phyloP scores from a whole-genome alignment of 2,797 vertebrate genomes.

The Mycteria americana region DNA sequence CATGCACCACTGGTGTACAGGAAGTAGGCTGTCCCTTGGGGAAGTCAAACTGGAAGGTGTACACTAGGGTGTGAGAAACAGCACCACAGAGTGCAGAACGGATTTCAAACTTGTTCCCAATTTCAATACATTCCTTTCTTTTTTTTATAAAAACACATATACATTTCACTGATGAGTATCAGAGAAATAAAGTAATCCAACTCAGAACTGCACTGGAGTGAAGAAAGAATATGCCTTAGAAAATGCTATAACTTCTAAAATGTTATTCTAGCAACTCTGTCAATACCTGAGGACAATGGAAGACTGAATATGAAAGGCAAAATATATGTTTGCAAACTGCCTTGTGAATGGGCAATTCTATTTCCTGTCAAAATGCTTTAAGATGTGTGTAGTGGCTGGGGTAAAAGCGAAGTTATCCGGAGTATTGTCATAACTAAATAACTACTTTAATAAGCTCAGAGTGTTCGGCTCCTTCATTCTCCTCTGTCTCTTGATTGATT shows the following conservation, averaged over 20 bases:
- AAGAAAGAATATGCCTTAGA: background rate
- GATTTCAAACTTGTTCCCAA: background rate
- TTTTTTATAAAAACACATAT: background rate
- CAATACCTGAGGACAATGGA: background rate
- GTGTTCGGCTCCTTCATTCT: background rate
- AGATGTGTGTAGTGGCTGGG: background rate
- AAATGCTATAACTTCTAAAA: background rate
- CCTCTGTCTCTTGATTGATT: background rate
- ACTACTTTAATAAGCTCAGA: background rate
- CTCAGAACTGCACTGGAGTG: background rate
- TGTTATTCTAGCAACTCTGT: background rate
- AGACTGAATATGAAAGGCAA: background rate
- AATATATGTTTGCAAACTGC: background rate
- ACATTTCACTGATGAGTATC: background rate
- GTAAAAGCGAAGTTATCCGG: background rate
- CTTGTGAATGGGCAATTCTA: background rate
- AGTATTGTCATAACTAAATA: background rate
- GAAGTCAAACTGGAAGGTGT: background rate
- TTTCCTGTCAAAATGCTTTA: background rate
- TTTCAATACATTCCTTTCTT: background rate
- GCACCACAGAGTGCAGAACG: background rate
- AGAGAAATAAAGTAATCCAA: background rate
- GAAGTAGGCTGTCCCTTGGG: background rate
- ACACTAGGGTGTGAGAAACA: background rate
- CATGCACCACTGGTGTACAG: rapidly evolving